Base-by-base conservation (phyloP, 2,113 vertebrate genomes). In the Hydrochoerus hydrochaeris region DNA sequence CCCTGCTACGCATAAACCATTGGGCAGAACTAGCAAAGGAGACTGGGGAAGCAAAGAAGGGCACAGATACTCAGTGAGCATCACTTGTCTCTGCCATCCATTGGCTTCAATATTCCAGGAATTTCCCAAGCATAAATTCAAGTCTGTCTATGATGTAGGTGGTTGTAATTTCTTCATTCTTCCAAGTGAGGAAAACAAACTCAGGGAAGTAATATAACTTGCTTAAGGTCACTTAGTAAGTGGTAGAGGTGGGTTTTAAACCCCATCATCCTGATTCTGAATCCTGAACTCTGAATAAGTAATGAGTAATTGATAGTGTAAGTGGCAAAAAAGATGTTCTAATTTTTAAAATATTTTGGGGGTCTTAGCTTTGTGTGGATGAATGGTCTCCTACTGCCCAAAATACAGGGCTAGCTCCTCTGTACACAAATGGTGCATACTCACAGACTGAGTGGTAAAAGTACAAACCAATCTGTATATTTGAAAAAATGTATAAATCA, bases 401-500 rank as follows among this genome's bases (percentile, higher is more conserved):
- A 85, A 41, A 85, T 0, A 3, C 1, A 62, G 0, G 3, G 16
- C 49, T 32, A 19, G 7, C 16, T 28, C 11, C 38, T 77, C n/a
- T 73, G 69, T 14, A 46, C 8, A 17, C 1, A 54, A 16, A 30
- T 57, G 14, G 12, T 49, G 26, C 52, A 16, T n/a, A 35, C 46
- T 52, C 54, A 11, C 0, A 26, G 22, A 41, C 10, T 8, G 46
- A 85, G 52, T 28, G 44, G 12, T n/a, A 17, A 63, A 52, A 19
- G 69, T 71, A 63, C 77, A 63, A 83, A 57, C 52, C 62, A 28
- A 41, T 57, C 65, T 82, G 32, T 22, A 54, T 57, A 57, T 92
- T 96, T 95, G 16, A 26, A 52, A 67, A 67, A 82, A 73, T 67
- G 38, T 57, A 93, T 88, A 92, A 78, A 80, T 90, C 85, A 84